Conservation (phyloP, 2,797 vertebrate species). For the Cyprinella venusta region DNA sequence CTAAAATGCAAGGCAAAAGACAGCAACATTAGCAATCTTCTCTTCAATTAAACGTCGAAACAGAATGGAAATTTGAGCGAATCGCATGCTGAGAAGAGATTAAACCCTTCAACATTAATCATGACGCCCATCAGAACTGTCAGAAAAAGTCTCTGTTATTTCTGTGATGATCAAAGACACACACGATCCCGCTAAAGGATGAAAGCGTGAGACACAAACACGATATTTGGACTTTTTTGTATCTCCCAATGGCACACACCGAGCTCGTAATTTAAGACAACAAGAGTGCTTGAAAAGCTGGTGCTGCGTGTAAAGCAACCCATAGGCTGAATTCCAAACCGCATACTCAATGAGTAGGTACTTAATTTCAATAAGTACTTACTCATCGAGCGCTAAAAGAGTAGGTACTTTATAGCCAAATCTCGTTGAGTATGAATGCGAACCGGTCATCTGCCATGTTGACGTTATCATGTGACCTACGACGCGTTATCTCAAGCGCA, state of each 20-base stretch:
- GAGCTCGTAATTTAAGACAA: background rate
- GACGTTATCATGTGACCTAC: too few relatives aligned
- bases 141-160: background rate
- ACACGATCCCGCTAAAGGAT: background rate
- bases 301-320: too few relatives aligned
- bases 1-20: background rate
- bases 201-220: constrained; percentile 20
- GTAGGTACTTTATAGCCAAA: too few relatives aligned
- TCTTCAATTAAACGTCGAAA: background rate
- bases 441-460: too few relatives aligned
- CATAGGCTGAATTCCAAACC: too few relatives aligned
- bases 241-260: background rate
- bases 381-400: too few relatives aligned
- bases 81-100: constrained; percentile 15
- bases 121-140: background rate
- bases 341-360: too few relatives aligned
- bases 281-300: background rate
- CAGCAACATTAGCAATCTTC: background rate
- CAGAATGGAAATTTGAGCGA: background rate
- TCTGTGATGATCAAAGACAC: background rate
- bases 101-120: constrained; percentile 13
- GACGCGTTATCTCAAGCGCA: too few relatives aligned
- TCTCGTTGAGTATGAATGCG: too few relatives aligned
- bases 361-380: too few relatives aligned
- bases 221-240: background rate